Percentiles rank a stretch among this genome's conserved stretches.
phyloP scores from a whole-genome alignment of 2,113 vertebrate genomes.

The Siphamia tubifer region DNA sequence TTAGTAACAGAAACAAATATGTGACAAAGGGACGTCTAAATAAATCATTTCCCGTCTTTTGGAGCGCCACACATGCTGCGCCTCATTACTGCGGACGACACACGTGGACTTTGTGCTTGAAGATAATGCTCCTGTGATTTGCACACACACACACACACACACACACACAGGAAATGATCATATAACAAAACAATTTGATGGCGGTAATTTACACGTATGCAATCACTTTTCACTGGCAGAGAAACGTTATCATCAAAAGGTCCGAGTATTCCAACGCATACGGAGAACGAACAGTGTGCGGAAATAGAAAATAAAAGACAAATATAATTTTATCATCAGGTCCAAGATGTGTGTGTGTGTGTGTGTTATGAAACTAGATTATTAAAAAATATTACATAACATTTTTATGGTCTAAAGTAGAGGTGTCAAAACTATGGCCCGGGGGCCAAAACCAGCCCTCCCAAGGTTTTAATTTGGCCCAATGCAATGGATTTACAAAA shows the following conservation, averaged over 20 bases:
- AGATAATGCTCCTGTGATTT: conserved; percentile 60
- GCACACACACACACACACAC: no score
- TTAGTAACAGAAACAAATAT: conserved; percentile 69
- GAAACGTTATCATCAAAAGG: conserved; percentile 8
- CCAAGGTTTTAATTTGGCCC: no score
- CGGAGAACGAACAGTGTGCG: no score
- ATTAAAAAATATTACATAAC: no score
- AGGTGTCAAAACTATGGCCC: no score
- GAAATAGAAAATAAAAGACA: no score
- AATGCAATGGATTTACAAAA: no score
- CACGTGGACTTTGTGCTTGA: conserved; percentile 58
- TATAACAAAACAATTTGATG: conserved; percentile 43
- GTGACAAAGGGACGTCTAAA: conserved; percentile 68
- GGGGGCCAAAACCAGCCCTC: no score
- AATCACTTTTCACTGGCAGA: conserved; percentile 2
- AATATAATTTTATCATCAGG: no score
- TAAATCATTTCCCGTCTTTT: conserved; percentile 71
- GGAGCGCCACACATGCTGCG: conserved; percentile 46
- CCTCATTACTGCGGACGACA: conserved; percentile 66
- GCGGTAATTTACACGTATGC: conserved; percentile 15
- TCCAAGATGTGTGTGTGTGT: no score
- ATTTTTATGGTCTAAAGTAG: no score
- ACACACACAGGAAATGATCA: conserved; percentile 52
- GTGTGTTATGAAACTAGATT: no score
- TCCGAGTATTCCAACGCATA: neutral